phyloP scores from a whole-genome alignment of 1,140 invertebrate species.

The Phortica variegata region DNA sequence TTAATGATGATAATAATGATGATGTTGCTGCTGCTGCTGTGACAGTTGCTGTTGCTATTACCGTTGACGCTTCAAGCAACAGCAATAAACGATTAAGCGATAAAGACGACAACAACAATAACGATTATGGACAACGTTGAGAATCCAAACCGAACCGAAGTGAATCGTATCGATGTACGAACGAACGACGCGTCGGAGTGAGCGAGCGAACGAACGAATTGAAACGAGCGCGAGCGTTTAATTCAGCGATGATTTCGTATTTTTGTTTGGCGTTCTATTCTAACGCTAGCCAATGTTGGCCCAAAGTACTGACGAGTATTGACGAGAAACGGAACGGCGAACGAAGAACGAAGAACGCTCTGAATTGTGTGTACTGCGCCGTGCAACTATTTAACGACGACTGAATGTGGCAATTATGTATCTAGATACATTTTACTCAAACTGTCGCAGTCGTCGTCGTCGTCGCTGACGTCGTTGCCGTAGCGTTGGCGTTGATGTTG shows the following conservation, averaged over 20 bases:
- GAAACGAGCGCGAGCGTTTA: too few species aligned
- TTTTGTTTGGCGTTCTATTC: too few species aligned
- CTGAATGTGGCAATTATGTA: conserved; percentile 58
- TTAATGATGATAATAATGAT: too few species aligned
- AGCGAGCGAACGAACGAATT: conserved; percentile 1
- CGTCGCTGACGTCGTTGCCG: conserved; percentile 18
- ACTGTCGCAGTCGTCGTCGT: conserved; percentile 16
- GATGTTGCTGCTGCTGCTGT: too few species aligned
- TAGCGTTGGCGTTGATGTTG: too few species aligned
- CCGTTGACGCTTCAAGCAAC: too few species aligned
- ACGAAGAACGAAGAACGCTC: conserved; percentile 12
- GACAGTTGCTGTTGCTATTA: too few species aligned
- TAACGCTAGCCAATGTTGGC: too few species aligned
- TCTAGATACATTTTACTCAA: conserved; percentile 57
- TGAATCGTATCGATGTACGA: too few species aligned
- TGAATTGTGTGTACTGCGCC: conserved; percentile 45
- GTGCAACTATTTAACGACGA: conserved; percentile 58
- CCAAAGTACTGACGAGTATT: conserved; percentile 20
- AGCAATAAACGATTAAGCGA: too few species aligned
- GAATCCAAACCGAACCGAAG: too few species aligned
- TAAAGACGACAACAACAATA: conserved; percentile 44
- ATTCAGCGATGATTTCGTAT: too few species aligned
- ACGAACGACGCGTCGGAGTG: neutral
- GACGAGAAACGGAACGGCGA: conserved; percentile 15
- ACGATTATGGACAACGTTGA: conserved; percentile 51